A percentile compares a stretch with the other conserved stretches of the same genome.
These are phyloP conservation scores for Drosophila takahashii DNA, from an alignment of 1,140 invertebrate genomes.

Conservation along the genomic window DNA sequence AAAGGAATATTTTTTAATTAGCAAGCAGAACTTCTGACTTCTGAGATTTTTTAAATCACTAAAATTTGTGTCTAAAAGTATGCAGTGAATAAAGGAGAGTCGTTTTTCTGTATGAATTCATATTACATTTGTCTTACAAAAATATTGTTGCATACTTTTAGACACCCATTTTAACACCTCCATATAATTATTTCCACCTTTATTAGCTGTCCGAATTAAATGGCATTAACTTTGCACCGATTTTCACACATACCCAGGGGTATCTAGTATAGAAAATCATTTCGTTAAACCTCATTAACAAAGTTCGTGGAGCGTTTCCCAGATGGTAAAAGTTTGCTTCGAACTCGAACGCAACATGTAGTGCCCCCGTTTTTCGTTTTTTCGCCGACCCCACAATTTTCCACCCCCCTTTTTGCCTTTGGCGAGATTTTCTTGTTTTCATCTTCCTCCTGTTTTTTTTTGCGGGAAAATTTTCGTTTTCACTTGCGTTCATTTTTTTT, in stretches of 20 bases:
- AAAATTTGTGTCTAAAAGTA: no score
- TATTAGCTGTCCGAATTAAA: conserved; percentile 1
- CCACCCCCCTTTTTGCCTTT: neutral
- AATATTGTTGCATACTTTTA: no score
- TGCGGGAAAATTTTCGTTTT: conserved; percentile 8
- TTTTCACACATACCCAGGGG: conserved; percentile 1
- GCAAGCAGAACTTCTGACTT: neutral
- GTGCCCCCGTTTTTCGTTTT: neutral
- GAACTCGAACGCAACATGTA: conserved; percentile 47
- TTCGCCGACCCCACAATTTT: neutral
- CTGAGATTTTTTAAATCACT: neutral
- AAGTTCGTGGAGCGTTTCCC: conserved; percentile 14
- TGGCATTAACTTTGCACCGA: conserved; percentile 1
- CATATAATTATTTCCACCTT: no score
- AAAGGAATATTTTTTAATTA: neutral
- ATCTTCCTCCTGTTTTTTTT: conserved; percentile 5
- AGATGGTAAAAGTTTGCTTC: conserved; percentile 27
- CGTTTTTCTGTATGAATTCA: no score
- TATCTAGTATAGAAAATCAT: neutral
- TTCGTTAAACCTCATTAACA: conserved; percentile 30
- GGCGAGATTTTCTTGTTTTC: conserved; percentile 33
- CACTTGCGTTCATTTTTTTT: no score
- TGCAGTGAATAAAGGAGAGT: no score
- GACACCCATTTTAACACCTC: no score
- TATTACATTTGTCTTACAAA: no score